Base-by-base conservation (phyloP, 2,888 invertebrate genomes). In the Patella ulyssiponensis region DNA sequence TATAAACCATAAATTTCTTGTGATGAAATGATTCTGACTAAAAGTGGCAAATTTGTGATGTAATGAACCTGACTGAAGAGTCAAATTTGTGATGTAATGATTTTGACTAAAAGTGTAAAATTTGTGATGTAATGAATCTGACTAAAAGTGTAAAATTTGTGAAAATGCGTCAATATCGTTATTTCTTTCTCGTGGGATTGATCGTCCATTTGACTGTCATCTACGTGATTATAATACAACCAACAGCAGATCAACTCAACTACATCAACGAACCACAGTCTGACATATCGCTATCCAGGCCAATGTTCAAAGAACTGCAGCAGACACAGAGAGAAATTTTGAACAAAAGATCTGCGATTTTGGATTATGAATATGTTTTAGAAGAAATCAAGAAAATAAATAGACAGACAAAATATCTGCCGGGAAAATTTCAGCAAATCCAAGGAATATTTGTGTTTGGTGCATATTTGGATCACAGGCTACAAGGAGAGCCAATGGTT, bases 391-490 rank as follows among this genome's bases (percentile, higher is more conserved):
- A 64, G 23, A 64, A 64, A 12, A 23, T 23, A 20, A 64, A 23
- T 3, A 23, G 23, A 20, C 64, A 64, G 20, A 3, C 23, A 14
- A 64, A 64, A 64, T 23, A 64, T 23, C 12, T 64, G 20, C 64
- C 64, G 0, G 23, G 64, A 12, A 20, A 14, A 23, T 82, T 82
- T 56, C 27, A 51, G 3, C 27, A 69, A 14, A 73, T 83, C 3
- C 73, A 76, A 20, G 73, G 53, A 14, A 72, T 81, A 14, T 86
- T 82, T 74, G 84, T 88, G 2, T 87, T 84, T 79, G 86, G 87
- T 54, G 85, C 84, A 5, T 88, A 81, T 77, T 85, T 86, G 64
- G 89, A 89, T 79, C 80, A 83, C 70, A 83, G 88, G 74, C 73
- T 77, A 20, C n/a, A 74, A 33, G 75, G 80, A n/a, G 54, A 76